Percentiles rank a stretch among this genome's conserved stretches.
Evolutionary conservation across 2,888 invertebrate genomes (phyloP).

Genomic region (Harpagoxenus sublaevis): DNA sequence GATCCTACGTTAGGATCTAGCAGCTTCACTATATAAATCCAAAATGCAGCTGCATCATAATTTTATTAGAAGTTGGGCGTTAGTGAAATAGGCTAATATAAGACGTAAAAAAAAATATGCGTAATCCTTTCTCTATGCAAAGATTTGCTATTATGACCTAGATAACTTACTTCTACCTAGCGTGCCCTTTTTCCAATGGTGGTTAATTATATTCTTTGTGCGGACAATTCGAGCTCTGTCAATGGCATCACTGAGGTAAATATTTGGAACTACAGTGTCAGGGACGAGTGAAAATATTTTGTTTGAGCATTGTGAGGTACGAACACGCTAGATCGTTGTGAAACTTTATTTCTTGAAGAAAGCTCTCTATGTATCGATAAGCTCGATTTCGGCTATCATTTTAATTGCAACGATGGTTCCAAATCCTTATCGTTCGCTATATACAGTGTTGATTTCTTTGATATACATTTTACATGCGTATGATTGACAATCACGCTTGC

Average conservation of each 20-base stretch:
- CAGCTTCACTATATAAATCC: slow-evolving; percentile 7
- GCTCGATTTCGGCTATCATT: slow-evolving; percentile 15
- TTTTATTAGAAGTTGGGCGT: slow-evolving; percentile 1
- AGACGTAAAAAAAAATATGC: neutral
- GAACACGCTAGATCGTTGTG: slow-evolving; percentile 36
- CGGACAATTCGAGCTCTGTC: slow-evolving; percentile 53
- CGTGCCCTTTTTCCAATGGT: slow-evolving; percentile 60
- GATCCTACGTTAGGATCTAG: neutral
- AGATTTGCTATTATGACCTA: slow-evolving; percentile 58
- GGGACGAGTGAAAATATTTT: slow-evolving; percentile 7
- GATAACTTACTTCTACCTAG: slow-evolving; percentile 65
- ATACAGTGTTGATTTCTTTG: slow-evolving; percentile 15
- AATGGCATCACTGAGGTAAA: slow-evolving; percentile 43
- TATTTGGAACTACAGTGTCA: slow-evolving; percentile 14
- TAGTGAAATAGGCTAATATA: neutral
- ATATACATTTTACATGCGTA: slow-evolving; percentile 68
- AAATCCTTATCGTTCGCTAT: slow-evolving; percentile 1
- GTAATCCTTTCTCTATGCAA: slow-evolving; percentile 57
- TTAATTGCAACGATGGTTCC: slow-evolving; percentile 17
- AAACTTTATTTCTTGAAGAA: slow-evolving; percentile 14
- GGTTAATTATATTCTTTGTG: slow-evolving; percentile 46
- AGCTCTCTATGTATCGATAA: neutral
- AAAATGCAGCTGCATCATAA: neutral
- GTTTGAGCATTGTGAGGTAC: slow-evolving; percentile 3
- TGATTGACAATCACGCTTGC: slow-evolving; percentile 84